Evolutionary conservation across 2,113 vertebrate genomes (phyloP).

Genomic region (Psilopsiagon aymara): DNA sequence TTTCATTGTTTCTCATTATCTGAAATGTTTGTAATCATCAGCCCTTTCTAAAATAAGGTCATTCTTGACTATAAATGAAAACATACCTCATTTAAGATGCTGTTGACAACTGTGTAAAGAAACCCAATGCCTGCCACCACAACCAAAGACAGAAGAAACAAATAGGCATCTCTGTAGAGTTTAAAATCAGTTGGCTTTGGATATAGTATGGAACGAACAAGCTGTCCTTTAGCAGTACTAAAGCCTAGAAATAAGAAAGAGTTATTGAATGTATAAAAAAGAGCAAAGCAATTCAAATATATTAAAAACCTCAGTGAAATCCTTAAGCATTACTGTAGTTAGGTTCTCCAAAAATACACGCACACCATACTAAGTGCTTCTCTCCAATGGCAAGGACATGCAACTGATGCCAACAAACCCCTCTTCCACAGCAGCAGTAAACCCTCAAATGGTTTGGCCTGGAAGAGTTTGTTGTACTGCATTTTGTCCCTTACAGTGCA

Average conservation of each 20-base stretch:
- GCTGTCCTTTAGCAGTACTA: constrained; percentile 95
- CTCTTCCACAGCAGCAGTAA: not conserved
- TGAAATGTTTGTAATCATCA: not conserved
- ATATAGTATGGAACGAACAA: constrained; percentile 96
- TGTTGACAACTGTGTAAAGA: constrained; percentile 90
- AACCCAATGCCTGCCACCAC: constrained; percentile 92
- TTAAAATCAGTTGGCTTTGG: constrained; percentile 98
- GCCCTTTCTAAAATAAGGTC: not conserved
- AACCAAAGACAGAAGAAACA: constrained; percentile 94
- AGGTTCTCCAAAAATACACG: not conserved
- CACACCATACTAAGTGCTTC: not conserved
- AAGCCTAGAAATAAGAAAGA: constrained; percentile 81
- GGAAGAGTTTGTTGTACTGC: not conserved
- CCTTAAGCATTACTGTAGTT: constrained; percentile 14
- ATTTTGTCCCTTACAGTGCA: not conserved
- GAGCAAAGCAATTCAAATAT: not conserved
- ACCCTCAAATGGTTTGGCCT: not conserved
- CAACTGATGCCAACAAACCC: not conserved
- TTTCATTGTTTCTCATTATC: not conserved
- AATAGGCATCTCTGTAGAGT: constrained; percentile 95
- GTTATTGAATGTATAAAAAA: not conserved
- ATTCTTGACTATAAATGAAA: not conserved
- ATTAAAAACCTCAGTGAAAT: not conserved
- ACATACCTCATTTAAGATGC: constrained; percentile 86
- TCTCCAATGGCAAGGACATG: not conserved